Conservation (phyloP, 2,888 invertebrate species). For the Ophonus ardosiacus region DNA sequence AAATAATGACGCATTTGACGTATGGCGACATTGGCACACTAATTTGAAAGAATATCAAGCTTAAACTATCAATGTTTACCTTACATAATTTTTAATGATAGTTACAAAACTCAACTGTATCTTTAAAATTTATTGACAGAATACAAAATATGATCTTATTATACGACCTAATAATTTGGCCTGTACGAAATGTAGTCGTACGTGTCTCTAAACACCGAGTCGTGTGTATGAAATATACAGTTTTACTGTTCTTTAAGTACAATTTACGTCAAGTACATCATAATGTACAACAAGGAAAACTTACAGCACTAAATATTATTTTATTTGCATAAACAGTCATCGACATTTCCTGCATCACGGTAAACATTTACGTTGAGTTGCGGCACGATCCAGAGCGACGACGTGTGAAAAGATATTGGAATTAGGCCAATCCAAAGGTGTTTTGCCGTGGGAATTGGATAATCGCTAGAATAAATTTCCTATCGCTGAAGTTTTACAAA, state of each 20-base stretch:
- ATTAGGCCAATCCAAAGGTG: slow-evolving; percentile 21
- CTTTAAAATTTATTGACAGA: too few relatives aligned
- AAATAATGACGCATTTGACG: slow-evolving; percentile 29
- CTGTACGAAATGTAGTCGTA: too few relatives aligned
- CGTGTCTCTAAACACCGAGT: not conserved
- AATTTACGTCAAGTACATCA: slow-evolving; percentile 43
- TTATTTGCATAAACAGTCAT: slow-evolving; percentile 59
- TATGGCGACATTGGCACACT: not conserved
- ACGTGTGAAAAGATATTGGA: slow-evolving; percentile 42
- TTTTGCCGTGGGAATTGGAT: slow-evolving; percentile 14
- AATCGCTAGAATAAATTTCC: slow-evolving; percentile 33
- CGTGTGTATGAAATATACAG: not conserved
- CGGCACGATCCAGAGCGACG: not conserved
- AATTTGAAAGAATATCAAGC: too few relatives aligned
- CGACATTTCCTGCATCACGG: slow-evolving; percentile 55
- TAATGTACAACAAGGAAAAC: slow-evolving; percentile 33
- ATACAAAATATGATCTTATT: too few relatives aligned
- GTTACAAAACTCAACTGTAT: too few relatives aligned
- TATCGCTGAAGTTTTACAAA: slow-evolving; percentile 25
- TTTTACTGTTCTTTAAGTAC: slow-evolving; percentile 1
- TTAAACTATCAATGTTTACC: too few relatives aligned
- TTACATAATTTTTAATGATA: too few relatives aligned
- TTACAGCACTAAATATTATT: slow-evolving; percentile 57
- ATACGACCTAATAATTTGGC: too few relatives aligned
- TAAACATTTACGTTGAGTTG: slow-evolving; percentile 47